Percentiles rank a stretch among this genome's conserved stretches.
Conservation (phyloP, 2,113 vertebrate species). For the Microtus ochrogaster region DNA sequence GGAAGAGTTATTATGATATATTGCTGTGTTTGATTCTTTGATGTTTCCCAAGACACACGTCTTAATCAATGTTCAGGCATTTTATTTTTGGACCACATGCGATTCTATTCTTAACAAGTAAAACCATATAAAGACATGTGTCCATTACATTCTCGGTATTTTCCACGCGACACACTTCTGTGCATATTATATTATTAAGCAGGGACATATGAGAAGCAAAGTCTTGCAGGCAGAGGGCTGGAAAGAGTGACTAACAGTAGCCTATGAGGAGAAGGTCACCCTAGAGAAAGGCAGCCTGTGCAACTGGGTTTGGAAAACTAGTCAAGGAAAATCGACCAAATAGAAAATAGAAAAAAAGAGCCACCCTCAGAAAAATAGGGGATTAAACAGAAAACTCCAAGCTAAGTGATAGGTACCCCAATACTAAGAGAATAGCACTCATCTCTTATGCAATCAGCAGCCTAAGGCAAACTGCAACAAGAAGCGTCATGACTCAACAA, state of each 20-base stretch:
- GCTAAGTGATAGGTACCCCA: neutral
- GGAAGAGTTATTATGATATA: conserved; percentile 16
- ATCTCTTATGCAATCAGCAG: neutral
- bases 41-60: neutral
- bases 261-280: neutral
- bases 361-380: neutral
- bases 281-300: neutral
- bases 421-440: neutral
- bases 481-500: neutral
- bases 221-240: neutral
- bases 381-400: neutral
- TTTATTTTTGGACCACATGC: conserved; percentile 23
- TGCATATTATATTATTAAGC: neutral
- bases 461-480: neutral
- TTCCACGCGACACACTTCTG: neutral
- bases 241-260: neutral
- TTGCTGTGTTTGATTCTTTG: conserved; percentile 8
- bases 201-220: neutral
- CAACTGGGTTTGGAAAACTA: neutral
- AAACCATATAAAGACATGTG: neutral
- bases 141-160: neutral
- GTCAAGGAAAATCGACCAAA: neutral
- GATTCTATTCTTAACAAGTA: conserved; percentile 8
- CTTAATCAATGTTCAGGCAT: neutral
- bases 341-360: no score